phyloP scores from a whole-genome alignment of 2,113 vertebrate genomes.

The Ovis canadensis region DNA sequence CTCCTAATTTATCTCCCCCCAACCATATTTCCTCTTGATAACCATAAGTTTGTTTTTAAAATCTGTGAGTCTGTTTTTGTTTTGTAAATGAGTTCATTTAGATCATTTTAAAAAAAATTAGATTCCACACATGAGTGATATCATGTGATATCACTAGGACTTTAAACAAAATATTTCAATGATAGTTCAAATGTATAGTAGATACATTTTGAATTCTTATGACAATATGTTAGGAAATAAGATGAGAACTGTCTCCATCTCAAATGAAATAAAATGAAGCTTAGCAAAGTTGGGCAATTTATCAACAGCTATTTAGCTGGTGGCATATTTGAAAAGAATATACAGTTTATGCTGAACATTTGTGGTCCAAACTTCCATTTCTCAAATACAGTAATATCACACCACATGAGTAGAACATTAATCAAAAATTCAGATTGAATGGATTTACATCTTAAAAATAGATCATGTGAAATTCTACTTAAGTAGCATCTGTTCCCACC shows the following conservation, averaged over 20 bases:
- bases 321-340: neutral
- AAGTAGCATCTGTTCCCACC: conserved; percentile 67
- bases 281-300: conserved; percentile 12
- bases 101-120: fast-evolving
- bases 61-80: neutral
- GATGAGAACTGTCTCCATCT: neutral
- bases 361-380: conserved; percentile 57
- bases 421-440: conserved; percentile 63
- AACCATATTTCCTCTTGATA: neutral
- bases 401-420: conserved; percentile 64
- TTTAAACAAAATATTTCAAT: conserved; percentile 13
- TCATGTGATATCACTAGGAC: neutral
- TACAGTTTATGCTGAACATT: conserved; percentile 42
- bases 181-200: neutral
- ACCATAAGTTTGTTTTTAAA: neutral
- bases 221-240: neutral
- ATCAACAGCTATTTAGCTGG: neutral
- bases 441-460: conserved; percentile 67
- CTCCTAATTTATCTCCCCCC: neutral
- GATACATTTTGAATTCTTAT: neutral
- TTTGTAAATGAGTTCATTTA: neutral
- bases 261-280: neutral
- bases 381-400: conserved; percentile 50
- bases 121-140: neutral
- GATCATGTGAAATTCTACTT: conserved; percentile 62